These are phyloP conservation scores for Ophthalmolycus amberensis DNA, from an alignment of 2,113 vertebrate genomes.

Conservation along the genomic window DNA sequence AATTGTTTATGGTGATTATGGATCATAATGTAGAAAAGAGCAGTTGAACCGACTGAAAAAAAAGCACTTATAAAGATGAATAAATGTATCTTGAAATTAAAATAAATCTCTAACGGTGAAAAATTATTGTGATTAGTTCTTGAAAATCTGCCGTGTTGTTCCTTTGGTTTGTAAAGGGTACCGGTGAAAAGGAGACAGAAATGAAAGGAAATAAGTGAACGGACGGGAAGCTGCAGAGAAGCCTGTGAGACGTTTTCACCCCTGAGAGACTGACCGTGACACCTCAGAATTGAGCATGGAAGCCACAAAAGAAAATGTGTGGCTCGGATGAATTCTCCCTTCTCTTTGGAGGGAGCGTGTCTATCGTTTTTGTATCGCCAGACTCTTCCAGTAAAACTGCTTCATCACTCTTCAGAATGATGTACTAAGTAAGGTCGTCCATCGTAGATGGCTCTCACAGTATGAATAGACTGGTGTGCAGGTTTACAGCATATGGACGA, in stretches of 20 bases:
- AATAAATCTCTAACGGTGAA: background rate
- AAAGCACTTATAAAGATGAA: constrained; percentile 12
- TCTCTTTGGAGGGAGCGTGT: constrained; percentile 17
- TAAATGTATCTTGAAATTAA: constrained; percentile 24
- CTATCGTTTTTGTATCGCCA: constrained; percentile 30
- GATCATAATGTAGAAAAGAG: constrained; percentile 28
- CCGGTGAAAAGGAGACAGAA: background rate
- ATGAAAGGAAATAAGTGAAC: constrained; percentile 24
- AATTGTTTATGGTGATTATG: constrained; percentile 37
- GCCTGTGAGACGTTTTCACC: constrained; percentile 60
- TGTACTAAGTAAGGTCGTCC: background rate
- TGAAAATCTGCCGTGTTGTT: constrained; percentile 5
- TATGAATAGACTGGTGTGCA: background rate
- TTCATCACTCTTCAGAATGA: constrained; percentile 9
- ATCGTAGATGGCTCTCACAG: background rate
- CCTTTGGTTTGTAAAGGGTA: constrained; percentile 10
- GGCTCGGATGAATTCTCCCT: constrained; percentile 21
- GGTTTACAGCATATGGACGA: background rate
- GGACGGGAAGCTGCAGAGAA: constrained; percentile 39
- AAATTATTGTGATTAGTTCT: background rate
- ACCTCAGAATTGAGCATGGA: constrained; percentile 66
- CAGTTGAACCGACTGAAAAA: constrained; percentile 5
- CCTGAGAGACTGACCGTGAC: constrained; percentile 65
- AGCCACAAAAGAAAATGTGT: constrained; percentile 70
- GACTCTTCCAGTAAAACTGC: background rate